phyloP scores from a whole-genome alignment of 2,888 invertebrate species.

The Noctuana brunneofusca region DNA sequence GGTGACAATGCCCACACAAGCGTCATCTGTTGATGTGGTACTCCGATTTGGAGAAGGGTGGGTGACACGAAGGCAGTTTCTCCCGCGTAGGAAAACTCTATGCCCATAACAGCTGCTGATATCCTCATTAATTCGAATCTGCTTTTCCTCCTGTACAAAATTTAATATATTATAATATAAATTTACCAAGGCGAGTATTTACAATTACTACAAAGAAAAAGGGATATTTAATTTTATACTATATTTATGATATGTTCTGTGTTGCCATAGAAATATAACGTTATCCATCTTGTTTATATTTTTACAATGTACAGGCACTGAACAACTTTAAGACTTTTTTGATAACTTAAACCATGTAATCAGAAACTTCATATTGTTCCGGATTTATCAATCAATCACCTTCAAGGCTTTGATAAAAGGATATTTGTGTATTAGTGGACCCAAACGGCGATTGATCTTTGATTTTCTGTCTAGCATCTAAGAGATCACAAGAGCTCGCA shows the following conservation, averaged over 20 bases:
- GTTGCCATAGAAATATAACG: too few relatives aligned
- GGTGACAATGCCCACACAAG: conserved; percentile 98
- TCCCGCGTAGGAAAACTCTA: conserved; percentile 98
- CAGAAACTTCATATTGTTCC: conserved; percentile 2
- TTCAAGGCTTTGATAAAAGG: conserved; percentile 20
- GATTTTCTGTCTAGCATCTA: background rate
- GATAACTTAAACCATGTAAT: conserved; percentile 12
- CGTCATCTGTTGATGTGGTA: conserved; percentile 96
- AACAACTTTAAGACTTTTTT: conserved; percentile 3
- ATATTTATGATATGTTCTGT: too few relatives aligned
- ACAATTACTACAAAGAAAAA: too few relatives aligned
- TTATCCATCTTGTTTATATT: background rate
- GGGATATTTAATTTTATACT: too few relatives aligned
- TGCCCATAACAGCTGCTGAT: conserved; percentile 97
- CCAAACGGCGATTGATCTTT: conserved; percentile 9
- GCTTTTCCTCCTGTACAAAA: conserved; percentile 86
- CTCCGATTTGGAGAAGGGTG: conserved; percentile 95
- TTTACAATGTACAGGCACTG: background rate
- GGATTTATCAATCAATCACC: conserved; percentile 20
- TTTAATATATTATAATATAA: too few relatives aligned
- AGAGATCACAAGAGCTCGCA: conserved; percentile 5
- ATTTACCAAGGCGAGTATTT: too few relatives aligned
- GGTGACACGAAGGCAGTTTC: conserved; percentile 99
- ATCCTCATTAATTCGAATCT: conserved; percentile 91
- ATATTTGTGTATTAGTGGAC: conserved; percentile 23